A percentile compares a stretch with the other conserved stretches of the same genome.
These are phyloP conservation scores for Caiman crocodilus DNA, from an alignment of 2,797 vertebrate species.

Conservation along the genomic window DNA sequence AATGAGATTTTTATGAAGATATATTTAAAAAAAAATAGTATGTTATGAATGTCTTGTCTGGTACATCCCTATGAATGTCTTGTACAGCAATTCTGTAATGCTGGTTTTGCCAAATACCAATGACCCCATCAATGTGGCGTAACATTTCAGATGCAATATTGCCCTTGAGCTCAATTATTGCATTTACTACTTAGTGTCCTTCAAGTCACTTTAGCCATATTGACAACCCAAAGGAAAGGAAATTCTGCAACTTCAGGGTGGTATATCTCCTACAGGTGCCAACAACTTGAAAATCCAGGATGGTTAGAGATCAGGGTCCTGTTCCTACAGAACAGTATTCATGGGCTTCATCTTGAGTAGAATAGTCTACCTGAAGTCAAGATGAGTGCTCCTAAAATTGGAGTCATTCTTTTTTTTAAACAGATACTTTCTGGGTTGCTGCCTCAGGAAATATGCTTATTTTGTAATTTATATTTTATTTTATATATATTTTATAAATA, in stretches of 20 bases:
- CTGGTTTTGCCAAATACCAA: not conserved
- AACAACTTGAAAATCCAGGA: not conserved
- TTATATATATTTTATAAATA: too few species aligned
- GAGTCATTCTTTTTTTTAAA: too few species aligned
- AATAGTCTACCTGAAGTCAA: not conserved
- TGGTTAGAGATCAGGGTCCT: not conserved
- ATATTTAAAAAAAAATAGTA: not conserved
- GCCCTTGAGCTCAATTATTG: not conserved
- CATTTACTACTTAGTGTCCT: not conserved
- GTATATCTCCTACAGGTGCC: not conserved
- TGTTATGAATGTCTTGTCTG: fast-evolving
- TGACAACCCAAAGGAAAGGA: not conserved
- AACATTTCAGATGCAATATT: not conserved
- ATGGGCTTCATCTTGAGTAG: not conserved
- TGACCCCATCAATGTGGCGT: fast-evolving
- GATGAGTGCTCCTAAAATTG: not conserved
- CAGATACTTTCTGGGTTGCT: too few species aligned
- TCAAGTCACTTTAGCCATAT: not conserved
- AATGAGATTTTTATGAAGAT: too few species aligned
- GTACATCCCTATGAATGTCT: not conserved
- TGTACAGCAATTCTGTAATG: not conserved
- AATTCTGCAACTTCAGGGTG: not conserved
- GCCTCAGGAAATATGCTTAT: too few species aligned
- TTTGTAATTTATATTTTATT: too few species aligned
- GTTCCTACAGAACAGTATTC: not conserved